phyloP scores from a whole-genome alignment of 2,113 vertebrate genomes.

The Myotis lucifugus region DNA sequence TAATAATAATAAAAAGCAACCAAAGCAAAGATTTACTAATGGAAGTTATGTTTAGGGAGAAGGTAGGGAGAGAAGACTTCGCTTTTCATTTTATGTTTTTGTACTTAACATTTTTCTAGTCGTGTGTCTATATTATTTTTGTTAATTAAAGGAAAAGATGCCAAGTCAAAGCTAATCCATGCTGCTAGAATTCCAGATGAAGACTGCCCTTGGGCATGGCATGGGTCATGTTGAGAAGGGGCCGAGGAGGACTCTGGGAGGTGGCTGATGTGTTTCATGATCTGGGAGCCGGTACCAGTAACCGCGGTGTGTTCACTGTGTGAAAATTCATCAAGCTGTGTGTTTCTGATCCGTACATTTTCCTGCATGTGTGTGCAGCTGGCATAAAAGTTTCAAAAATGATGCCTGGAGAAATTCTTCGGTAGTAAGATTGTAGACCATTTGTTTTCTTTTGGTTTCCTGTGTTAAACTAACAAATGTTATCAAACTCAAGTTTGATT shows the following conservation, averaged over 20 bases:
- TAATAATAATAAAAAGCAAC: not conserved
- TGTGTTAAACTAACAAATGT: not conserved
- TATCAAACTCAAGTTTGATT: not conserved
- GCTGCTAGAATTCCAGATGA: not conserved
- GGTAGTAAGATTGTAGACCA: not conserved
- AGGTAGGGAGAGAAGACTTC: not conserved
- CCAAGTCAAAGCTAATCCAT: not conserved
- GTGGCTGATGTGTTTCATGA: fast-evolving
- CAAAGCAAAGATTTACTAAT: not conserved
- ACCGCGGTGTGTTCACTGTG: not conserved
- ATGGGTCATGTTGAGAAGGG: not conserved
- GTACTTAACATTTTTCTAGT: not conserved
- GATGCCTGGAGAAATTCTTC: not conserved
- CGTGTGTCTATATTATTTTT: not conserved
- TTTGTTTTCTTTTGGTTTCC: not conserved
- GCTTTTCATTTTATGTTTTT: not conserved
- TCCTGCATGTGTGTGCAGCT: not conserved
- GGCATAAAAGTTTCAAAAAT: not conserved
- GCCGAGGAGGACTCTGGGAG: not conserved
- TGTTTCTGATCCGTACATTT: not conserved
- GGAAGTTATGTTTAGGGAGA: not conserved
- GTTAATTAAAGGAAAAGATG: not conserved
- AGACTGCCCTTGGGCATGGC: too few species aligned
- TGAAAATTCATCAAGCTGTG: not conserved
- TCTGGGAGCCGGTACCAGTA: not conserved